phyloP scores from a whole-genome alignment of 2,797 vertebrate species.

The Sebastes cheni region DNA sequence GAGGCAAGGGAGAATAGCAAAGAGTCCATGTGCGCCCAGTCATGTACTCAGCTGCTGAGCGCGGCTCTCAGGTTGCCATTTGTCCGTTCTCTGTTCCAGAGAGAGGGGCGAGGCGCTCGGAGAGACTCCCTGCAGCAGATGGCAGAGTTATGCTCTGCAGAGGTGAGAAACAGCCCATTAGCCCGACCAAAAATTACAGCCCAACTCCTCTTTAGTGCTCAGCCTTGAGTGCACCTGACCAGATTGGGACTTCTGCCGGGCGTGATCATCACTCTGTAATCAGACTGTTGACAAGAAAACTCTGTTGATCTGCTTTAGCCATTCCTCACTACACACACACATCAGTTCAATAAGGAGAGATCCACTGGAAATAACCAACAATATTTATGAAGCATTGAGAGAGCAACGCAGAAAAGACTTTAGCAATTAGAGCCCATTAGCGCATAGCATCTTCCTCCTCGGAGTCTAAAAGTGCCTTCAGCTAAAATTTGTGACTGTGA shows the following conservation, averaged over 20 bases:
- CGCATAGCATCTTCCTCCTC: neutral
- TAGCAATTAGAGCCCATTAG: constrained; percentile 26
- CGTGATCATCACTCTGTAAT: constrained; percentile 50
- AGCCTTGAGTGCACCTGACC: constrained; percentile 73
- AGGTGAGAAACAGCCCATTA: constrained; percentile 81
- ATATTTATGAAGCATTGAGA: constrained; percentile 20
- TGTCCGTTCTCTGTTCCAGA: constrained; percentile 61
- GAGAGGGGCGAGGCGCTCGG: constrained; percentile 53
- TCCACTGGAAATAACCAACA: neutral
- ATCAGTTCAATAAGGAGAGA: neutral
- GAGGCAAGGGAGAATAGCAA: constrained; percentile 24
- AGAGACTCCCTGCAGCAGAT: constrained; percentile 81
- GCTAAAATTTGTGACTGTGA: constrained; percentile 9
- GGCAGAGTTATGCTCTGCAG: constrained; percentile 77
- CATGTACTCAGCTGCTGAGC: constrained; percentile 72
- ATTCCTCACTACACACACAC: neutral
- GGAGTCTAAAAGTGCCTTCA: constrained; percentile 26
- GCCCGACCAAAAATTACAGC: constrained; percentile 75
- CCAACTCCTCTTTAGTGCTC: constrained; percentile 74
- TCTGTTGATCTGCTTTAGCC: constrained; percentile 9
- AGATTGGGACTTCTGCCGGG: constrained; percentile 54
- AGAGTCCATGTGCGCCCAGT: constrained; percentile 39
- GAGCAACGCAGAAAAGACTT: neutral
- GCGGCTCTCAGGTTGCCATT: constrained; percentile 64
- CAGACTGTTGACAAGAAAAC: constrained; percentile 25